phyloP scores from a whole-genome alignment of 2,797 vertebrate genomes.

The Adelosebastes latens region DNA sequence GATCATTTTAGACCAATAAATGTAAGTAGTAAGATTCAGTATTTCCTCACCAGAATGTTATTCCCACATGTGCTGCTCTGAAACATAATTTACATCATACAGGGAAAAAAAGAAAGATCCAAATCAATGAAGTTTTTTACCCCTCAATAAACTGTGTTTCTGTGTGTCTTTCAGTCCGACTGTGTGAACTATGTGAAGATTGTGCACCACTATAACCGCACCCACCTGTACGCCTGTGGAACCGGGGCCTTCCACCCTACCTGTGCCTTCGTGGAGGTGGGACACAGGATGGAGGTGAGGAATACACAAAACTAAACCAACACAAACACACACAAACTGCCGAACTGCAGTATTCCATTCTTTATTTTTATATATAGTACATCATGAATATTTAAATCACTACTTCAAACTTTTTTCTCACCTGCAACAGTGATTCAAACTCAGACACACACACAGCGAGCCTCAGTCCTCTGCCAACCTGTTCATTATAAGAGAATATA shows the following conservation, averaged over 20 bases:
- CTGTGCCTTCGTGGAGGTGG: slow-evolving; percentile 92
- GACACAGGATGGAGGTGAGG: slow-evolving; percentile 90
- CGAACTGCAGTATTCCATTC: neutral
- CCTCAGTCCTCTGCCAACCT: neutral
- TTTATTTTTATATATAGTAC: neutral
- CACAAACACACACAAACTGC: neutral
- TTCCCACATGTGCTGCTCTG: neutral
- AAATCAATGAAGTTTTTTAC: neutral
- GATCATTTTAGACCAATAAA: neutral
- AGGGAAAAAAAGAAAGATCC: neutral
- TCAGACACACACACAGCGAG: too few species aligned
- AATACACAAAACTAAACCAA: neutral
- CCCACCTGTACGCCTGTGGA: slow-evolving; percentile 93
- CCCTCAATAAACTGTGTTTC: neutral
- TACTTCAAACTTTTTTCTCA: too few species aligned
- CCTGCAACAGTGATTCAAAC: too few species aligned
- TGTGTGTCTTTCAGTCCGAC: slow-evolving; percentile 85
- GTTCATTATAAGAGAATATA: neutral
- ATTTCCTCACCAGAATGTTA: neutral
- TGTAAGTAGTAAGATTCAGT: neutral
- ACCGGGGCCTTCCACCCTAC: slow-evolving; percentile 96
- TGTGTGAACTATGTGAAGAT: slow-evolving; percentile 98
- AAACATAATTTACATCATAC: too few species aligned
- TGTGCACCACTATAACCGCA: slow-evolving; percentile 92
- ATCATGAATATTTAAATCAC: neutral